Conservation (phyloP, 1,140 invertebrate genomes). For the Ips nitidus region DNA sequence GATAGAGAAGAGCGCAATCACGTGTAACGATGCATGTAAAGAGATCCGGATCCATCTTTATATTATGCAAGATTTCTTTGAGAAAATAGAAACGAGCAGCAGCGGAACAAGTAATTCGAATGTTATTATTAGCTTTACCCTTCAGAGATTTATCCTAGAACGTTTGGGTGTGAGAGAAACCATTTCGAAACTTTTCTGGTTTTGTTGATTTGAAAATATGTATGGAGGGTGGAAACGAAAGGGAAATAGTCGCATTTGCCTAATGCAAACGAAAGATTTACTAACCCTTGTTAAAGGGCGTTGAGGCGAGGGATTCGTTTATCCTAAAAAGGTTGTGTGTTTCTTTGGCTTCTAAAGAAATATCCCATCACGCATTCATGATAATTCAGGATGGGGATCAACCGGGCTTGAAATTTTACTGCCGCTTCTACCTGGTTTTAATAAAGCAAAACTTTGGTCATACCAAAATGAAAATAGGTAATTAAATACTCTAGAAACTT, state of each 20-base stretch:
- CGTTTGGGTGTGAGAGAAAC: not conserved
- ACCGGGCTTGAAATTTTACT: not conserved
- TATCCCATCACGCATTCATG: slow-evolving; percentile 6
- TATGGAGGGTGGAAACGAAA: not conserved
- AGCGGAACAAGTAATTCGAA: not conserved
- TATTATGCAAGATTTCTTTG: not conserved
- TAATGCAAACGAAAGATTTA: not conserved
- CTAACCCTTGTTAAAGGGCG: not conserved
- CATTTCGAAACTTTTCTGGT: not conserved
- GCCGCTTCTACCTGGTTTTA: not conserved
- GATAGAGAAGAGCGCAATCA: not conserved
- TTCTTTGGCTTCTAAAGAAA: not conserved
- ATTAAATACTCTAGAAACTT: not conserved
- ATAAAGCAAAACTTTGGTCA: not conserved
- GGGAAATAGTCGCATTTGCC: not conserved
- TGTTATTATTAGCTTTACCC: not conserved
- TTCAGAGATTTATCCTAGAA: not conserved
- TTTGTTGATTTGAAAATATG: not conserved
- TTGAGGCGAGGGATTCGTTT: not conserved
- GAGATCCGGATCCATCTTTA: no score
- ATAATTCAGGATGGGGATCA: not conserved
- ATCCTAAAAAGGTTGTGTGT: slow-evolving; percentile 2
- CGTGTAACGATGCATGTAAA: not conserved
- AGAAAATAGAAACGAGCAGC: not conserved
- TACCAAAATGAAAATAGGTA: not conserved